Base-by-base conservation (phyloP, 2,113 vertebrate genomes). In the Pica pica region DNA sequence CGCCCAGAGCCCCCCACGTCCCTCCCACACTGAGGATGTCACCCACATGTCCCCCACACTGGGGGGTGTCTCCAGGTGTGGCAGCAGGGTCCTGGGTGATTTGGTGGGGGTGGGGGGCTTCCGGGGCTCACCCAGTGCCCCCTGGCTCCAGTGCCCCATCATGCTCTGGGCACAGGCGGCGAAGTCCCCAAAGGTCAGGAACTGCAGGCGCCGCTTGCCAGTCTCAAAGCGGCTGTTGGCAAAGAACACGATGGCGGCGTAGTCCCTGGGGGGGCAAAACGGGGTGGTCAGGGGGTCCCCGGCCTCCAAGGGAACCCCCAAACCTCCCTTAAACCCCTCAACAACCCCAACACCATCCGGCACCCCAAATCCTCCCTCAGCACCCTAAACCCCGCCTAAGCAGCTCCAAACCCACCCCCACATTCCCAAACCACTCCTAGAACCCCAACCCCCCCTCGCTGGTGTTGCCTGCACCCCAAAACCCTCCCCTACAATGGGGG, bases 1-100 rank as follows among this genome's bases (percentile, higher is more conserved):
- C 3, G 1, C 33, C 37, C 30, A 33, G 47, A 15, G 19, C 11
- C 37, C 16, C 11, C 15, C 3, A 0, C 2, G 5, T 18, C 30
- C 39, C 47, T 30, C 19, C n/a, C 6, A 3, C 35, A 30, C 35
- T 28, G 13, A 13, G 18, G 7, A 13, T 28, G n/a, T 30, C 67
- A 21, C n/a, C 42, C 2, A 2, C 1, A 9, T 37, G 67, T 50
- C 13, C 28, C 39, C 61, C 13, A 23, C 4, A 9, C 56, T 13
- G 6, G 13, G 33, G 53, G 7, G 53, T 21, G 31, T 55, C 52
- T 17, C 17, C 30, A 55, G 30, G 30, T 10, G 52, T 30, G 28
- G 52, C 52, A 30, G 37, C 5, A 9, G 20, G 14, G 14, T 16
- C 21, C 10, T 2, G 21, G 20, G 19, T 11, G 19, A 31, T 56